Conservation (phyloP, 1,140 invertebrate genomes). For the Venturia canescens region DNA sequence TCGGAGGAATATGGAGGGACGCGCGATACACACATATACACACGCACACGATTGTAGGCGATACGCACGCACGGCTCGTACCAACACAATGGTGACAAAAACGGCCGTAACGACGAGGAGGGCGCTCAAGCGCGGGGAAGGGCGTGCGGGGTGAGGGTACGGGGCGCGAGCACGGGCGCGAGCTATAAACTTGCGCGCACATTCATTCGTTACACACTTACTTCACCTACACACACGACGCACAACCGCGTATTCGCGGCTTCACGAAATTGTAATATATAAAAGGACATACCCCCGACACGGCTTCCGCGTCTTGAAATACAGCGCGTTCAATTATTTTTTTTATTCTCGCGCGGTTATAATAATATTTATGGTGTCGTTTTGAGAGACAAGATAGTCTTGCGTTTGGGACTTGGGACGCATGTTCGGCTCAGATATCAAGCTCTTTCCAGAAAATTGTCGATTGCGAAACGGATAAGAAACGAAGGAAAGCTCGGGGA, state of each 20-base stretch:
- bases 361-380: too few relatives aligned
- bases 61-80: too few relatives aligned
- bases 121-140: not conserved
- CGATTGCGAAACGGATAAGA: too few relatives aligned
- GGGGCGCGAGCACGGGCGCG: too few relatives aligned
- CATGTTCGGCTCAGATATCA: too few relatives aligned
- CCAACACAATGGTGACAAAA: slow-evolving; percentile 7
- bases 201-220: not conserved
- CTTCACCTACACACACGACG: not conserved
- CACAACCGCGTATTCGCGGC: not conserved
- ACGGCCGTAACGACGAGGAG: not conserved
- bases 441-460: too few relatives aligned
- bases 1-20: slow-evolving; percentile 25
- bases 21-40: not conserved
- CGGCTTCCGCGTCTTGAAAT: not conserved
- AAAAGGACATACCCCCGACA: not conserved
- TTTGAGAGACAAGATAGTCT: too few relatives aligned
- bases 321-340: not conserved
- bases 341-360: not conserved
- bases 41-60: not conserved
- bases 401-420: too few relatives aligned
- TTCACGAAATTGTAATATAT: not conserved
- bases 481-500: too few relatives aligned
- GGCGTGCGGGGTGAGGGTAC: not conserved
- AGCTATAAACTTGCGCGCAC: not conserved